Base-by-base conservation (phyloP, 2,888 invertebrate species). In the Frankliniella intonsa region DNA sequence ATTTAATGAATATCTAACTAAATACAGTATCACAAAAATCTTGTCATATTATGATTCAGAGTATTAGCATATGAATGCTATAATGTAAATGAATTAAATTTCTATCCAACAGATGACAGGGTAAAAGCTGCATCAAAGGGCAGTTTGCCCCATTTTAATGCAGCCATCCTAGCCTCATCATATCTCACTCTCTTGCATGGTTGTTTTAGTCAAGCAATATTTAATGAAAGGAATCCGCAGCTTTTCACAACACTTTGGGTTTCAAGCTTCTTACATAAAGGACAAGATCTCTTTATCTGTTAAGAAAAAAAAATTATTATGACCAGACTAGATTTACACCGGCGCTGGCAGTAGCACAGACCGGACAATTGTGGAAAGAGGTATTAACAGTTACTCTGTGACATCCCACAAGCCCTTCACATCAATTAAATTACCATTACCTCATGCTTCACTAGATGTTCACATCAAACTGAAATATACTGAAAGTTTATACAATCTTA, bases 1-100 rank as follows among this genome's bases (percentile, higher is more conserved):
- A 76, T 76, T 76, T 76, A 76, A 76, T 76, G 69, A 76, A 76
- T 76, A 76, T 76, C 69, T 76, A 76, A 76, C 69, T 76, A 76
- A 76, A 76, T 76, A 76, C 69, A 76, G 69, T 76, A 76, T 76
- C 69, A 76, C 69, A 76, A 76, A 76, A 76, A 76, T 76, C 69
- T 76, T 76, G 69, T 76, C 69, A 76, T 76, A 76, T 76, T 25
- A 76, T 76, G 69, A 76, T 76, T 76, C 22, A 76, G 69, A 76
- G 25, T 76, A 76, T 76, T 76, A 76, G 69, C 69, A 76, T 25
- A 76, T 25, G 69, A 76, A 76, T 76, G 69, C 69, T 12, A 76
- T 76, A 76, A 76, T 25, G 69, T 76, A 76, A 76, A 76, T 25
- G 69, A 76, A 76, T 76, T 76, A 76, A 76, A 76, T 25, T 25